phyloP scores from a whole-genome alignment of 2,797 vertebrate genomes.

The Manis crassicaudata region DNA sequence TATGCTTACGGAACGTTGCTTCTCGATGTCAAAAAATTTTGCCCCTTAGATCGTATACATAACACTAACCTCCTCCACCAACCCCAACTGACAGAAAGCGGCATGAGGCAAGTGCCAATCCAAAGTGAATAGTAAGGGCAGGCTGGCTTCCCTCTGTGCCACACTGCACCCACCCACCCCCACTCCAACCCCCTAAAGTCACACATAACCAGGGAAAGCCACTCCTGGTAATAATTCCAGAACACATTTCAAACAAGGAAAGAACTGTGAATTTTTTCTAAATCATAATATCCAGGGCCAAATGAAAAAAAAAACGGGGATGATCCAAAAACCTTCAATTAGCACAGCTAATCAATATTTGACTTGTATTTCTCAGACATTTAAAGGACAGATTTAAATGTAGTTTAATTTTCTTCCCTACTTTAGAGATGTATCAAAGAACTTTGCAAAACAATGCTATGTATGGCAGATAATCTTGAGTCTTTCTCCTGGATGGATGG shows the following conservation, averaged over 20 bases:
- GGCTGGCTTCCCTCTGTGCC: not conserved
- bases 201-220: not conserved
- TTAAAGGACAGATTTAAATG: not conserved
- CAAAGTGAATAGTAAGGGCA: not conserved
- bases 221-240: not conserved
- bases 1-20: not conserved
- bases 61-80: not conserved
- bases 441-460: not conserved
- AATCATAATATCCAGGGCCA: not conserved
- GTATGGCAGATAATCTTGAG: not conserved
- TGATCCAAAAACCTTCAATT: not conserved
- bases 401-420: not conserved
- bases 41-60: not conserved
- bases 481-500: not conserved
- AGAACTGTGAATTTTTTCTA: not conserved
- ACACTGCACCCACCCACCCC: not conserved
- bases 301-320: not conserved
- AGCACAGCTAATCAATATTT: slow-evolving; percentile 18
- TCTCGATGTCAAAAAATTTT: not conserved
- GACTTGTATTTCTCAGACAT: slow-evolving; percentile 28
- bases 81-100: not conserved
- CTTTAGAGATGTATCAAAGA: slow-evolving; percentile 17
- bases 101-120: not conserved
- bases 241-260: not conserved
- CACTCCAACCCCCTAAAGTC: not conserved